phyloP scores from a whole-genome alignment of 2,113 vertebrate species.

The Camelus bactrianus region DNA sequence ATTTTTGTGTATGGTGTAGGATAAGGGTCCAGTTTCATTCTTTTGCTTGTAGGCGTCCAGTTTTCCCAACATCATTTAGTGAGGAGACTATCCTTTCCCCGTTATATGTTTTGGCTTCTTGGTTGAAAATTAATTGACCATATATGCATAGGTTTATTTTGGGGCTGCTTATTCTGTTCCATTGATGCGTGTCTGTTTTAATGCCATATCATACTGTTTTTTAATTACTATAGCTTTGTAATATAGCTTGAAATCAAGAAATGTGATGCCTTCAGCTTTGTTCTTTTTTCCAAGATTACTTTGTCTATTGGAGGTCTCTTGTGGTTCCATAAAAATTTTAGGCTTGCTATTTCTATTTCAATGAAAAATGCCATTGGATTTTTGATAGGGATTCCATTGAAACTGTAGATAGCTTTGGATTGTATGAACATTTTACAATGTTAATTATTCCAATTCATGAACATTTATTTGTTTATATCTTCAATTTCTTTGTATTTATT shows the following conservation, averaged over 20 bases:
- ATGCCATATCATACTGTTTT: neutral
- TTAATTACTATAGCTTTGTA: neutral
- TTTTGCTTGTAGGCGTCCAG: neutral
- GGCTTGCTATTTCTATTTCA: neutral
- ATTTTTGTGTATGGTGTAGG: neutral
- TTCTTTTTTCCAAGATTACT: neutral
- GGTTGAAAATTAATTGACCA: neutral
- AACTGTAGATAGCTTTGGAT: neutral
- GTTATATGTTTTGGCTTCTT: neutral
- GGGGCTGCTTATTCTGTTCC: neutral
- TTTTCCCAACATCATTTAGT: neutral
- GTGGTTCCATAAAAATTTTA: neutral
- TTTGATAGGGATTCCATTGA: neutral
- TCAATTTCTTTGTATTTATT: neutral
- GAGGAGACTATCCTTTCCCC: neutral
- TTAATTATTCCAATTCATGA: neutral
- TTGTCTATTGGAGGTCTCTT: neutral
- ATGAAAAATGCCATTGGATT: neutral
- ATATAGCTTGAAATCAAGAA: neutral
- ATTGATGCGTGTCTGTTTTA: neutral
- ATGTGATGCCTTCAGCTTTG: neutral
- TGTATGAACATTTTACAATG: neutral
- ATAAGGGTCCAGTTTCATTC: neutral
- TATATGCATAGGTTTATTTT: neutral
- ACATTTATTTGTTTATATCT: neutral